Conservation (phyloP, 1,140 invertebrate species). For the Ceratina calcarata region DNA sequence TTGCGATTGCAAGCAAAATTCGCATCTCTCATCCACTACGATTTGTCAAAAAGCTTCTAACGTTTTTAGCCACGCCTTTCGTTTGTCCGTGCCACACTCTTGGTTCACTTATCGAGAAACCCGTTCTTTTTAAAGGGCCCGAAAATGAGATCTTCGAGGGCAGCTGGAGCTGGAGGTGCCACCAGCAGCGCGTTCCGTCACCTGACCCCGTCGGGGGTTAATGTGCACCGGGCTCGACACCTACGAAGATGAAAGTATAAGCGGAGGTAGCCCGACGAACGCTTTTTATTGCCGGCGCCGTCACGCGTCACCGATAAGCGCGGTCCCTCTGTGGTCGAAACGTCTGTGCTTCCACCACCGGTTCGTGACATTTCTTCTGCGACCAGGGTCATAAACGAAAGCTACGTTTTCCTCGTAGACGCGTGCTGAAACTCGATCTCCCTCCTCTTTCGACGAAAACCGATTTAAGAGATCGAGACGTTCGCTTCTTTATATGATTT, state of each 20-base stretch:
- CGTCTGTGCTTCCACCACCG: slow-evolving; percentile 11
- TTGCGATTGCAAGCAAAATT: too few relatives aligned
- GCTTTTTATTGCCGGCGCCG: slow-evolving; percentile 72
- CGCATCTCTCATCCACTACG: too few relatives aligned
- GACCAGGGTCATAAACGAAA: not conserved
- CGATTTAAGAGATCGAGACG: too few relatives aligned
- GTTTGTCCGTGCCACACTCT: not conserved
- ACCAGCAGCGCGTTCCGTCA: slow-evolving; percentile 28
- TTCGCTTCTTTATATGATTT: not conserved
- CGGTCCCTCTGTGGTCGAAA: slow-evolving; percentile 52
- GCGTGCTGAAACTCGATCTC: not conserved
- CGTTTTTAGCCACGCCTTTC: not conserved
- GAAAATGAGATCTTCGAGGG: not conserved
- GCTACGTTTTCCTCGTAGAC: slow-evolving; percentile 2
- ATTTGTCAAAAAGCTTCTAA: too few relatives aligned
- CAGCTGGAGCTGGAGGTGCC: slow-evolving; percentile 17
- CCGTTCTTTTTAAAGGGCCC: not conserved
- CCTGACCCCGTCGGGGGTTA: slow-evolving; percentile 56
- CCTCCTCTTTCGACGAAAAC: too few relatives aligned
- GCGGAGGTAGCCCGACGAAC: slow-evolving; percentile 35
- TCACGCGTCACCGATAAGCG: slow-evolving; percentile 67
- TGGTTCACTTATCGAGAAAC: slow-evolving; percentile 13
- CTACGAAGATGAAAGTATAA: slow-evolving; percentile 75
- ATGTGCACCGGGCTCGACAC: slow-evolving; percentile 49
- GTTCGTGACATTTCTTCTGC: slow-evolving; percentile 6